Evolutionary conservation across 2,888 invertebrate genomes (phyloP).

Genomic region (Lamellibrachia columna): DNA sequence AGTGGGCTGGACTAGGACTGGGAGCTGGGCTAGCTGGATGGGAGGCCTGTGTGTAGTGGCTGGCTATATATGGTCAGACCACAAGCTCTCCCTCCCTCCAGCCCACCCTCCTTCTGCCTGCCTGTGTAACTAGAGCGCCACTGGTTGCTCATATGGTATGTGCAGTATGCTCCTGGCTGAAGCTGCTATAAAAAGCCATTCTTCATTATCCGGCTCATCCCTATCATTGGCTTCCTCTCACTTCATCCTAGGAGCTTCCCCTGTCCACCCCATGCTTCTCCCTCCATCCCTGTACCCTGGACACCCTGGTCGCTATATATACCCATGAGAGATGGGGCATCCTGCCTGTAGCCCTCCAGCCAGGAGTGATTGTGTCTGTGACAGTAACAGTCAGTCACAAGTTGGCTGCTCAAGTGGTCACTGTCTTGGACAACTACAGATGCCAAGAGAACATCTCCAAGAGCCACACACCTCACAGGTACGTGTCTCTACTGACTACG

Average conservation of each 20-base stretch:
- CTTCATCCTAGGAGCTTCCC: neutral
- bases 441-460: neutral
- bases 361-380: neutral
- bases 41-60: neutral
- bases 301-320: neutral
- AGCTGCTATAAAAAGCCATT: slow-evolving; percentile 6
- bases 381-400: neutral
- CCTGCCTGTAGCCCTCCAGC: neutral
- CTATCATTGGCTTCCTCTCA: neutral
- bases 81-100: neutral
- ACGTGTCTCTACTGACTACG: neutral
- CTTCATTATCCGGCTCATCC: neutral
- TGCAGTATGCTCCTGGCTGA: neutral
- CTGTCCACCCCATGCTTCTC: neutral
- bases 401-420: neutral
- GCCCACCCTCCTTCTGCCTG: neutral
- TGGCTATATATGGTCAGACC: slow-evolving; percentile 5
- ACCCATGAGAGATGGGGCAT: neutral
- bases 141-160: neutral
- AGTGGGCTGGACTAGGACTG: neutral
- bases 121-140: neutral
- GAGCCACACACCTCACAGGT: neutral
- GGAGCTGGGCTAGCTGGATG: neutral
- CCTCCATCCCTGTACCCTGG: neutral
- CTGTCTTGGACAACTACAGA: neutral